Conservation (phyloP, 2,113 vertebrate genomes). For the Triplophysa dalaica region DNA sequence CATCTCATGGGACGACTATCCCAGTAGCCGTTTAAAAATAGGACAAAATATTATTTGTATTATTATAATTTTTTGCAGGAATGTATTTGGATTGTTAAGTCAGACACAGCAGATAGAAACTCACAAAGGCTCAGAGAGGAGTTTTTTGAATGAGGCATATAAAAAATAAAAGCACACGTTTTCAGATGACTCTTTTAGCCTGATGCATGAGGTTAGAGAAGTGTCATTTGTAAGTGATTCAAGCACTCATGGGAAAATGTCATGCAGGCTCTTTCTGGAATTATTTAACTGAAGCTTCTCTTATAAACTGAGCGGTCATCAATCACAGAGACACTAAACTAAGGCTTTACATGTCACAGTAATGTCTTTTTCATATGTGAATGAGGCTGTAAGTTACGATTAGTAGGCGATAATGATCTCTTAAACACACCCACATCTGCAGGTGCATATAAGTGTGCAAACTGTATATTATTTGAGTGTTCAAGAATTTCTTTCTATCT, state of each 20-base stretch:
- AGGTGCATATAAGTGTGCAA: neutral
- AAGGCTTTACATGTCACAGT: neutral
- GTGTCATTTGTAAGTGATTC: neutral
- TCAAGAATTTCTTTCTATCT: too few species aligned
- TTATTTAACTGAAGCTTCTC: neutral
- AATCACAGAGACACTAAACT: neutral
- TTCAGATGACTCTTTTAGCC: neutral
- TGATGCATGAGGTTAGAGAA: neutral
- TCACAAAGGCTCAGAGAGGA: neutral
- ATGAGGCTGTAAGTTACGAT: neutral
- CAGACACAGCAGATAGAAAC: neutral
- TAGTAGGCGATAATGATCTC: neutral
- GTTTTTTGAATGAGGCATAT: neutral
- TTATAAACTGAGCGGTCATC: neutral
- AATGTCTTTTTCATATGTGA: neutral
- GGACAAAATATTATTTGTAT: too few species aligned
- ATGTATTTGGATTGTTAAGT: neutral
- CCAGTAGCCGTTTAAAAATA: neutral
- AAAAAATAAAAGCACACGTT: neutral
- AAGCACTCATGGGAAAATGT: neutral
- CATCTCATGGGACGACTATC: neutral
- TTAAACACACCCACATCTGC: neutral
- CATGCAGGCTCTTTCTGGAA: neutral
- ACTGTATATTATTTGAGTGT: too few species aligned
- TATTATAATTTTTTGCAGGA: too few species aligned